Evolutionary conservation across 1,140 invertebrate genomes (phyloP).

Genomic region (Pinna nobilis): DNA sequence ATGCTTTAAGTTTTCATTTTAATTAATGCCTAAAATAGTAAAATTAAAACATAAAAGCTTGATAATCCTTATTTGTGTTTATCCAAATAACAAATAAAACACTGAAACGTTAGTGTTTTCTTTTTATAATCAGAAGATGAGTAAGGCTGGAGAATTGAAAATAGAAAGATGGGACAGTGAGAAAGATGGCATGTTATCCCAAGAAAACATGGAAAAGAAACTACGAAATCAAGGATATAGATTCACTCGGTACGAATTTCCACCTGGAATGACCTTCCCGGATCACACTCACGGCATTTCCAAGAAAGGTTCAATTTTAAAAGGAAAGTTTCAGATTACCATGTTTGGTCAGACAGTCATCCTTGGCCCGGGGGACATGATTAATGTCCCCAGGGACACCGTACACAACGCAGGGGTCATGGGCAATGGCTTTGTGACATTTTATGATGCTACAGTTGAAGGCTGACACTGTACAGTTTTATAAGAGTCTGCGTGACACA

Average conservation of each 20-base stretch:
- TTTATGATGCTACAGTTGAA: conserved; percentile 71
- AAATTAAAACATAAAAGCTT: not conserved
- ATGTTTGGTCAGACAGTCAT: conserved; percentile 68
- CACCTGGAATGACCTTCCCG: conserved; percentile 66
- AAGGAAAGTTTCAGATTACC: conserved; percentile 61
- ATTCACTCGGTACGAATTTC: conserved; percentile 60
- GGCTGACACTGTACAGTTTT: too few relatives aligned
- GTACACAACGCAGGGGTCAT: conserved; percentile 69
- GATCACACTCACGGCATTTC: conserved; percentile 67
- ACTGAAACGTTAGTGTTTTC: not conserved
- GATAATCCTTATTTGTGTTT: not conserved
- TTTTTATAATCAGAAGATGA: conserved; percentile 10
- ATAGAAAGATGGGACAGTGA: conserved; percentile 65
- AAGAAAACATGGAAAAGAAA: conserved; percentile 65
- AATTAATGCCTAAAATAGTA: too few relatives aligned
- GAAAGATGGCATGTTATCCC: conserved; percentile 60
- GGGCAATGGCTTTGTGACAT: conserved; percentile 59
- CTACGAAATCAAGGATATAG: conserved; percentile 62
- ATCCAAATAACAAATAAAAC: not conserved
- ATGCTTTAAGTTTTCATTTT: not conserved
- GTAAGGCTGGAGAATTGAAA: conserved; percentile 46
- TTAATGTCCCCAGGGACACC: conserved; percentile 66
- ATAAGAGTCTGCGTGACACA: too few relatives aligned
- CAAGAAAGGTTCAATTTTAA: conserved; percentile 69
- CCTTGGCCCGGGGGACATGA: conserved; percentile 69